Evolutionary conservation across 1,140 invertebrate species (phyloP).

Genomic region (Diabrotica virgifera): DNA sequence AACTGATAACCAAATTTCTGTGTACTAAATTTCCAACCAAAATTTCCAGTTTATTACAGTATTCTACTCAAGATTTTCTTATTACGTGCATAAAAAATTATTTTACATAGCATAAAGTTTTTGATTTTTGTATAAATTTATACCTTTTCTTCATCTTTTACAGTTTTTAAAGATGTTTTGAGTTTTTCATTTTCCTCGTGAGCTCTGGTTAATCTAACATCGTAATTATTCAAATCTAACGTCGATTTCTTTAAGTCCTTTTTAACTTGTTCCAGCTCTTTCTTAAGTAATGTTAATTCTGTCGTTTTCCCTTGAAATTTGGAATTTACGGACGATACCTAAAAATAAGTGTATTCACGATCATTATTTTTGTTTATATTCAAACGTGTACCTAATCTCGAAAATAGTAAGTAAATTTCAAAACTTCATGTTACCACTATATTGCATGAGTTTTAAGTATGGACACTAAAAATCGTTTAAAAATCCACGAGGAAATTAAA

Average conservation of each 20-base stretch:
- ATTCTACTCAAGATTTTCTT: no score
- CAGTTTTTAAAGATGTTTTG: constrained; percentile 45
- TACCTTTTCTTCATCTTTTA: constrained; percentile 53
- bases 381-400: background rate
- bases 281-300: constrained; percentile 51
- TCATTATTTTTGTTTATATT: background rate
- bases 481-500: no score
- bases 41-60: no score
- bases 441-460: no score
- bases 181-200: constrained; percentile 52
- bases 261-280: constrained; percentile 51
- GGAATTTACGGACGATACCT: constrained; percentile 35
- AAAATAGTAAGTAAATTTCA: no score
- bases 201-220: constrained; percentile 50
- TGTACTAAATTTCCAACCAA: no score
- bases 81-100: no score
- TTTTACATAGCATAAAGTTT: no score
- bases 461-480: no score
- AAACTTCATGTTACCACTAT: no score
- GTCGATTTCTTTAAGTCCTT: constrained; percentile 49
- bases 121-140: no score
- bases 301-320: constrained; percentile 46
- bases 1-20: no score
- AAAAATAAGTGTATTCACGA: background rate
- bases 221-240: constrained; percentile 44